These are phyloP conservation scores for Phataginus tricuspis DNA, from an alignment of 2,797 vertebrate species.

Conservation along the genomic window DNA sequence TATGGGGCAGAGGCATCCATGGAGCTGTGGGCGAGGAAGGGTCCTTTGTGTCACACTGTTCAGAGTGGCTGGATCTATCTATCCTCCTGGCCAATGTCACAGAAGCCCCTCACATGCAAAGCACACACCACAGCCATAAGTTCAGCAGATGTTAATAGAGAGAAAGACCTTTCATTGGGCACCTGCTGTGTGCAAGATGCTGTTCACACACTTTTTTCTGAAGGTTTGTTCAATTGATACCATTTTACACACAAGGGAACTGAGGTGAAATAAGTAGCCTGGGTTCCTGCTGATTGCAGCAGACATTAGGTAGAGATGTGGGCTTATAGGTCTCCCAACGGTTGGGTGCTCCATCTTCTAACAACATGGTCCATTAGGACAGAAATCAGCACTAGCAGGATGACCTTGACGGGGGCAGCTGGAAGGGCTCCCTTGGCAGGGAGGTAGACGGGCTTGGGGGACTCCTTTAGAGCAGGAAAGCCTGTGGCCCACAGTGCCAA, in stretches of 20 bases:
- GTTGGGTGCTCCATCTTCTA: neutral
- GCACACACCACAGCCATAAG: neutral
- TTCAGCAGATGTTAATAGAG: neutral
- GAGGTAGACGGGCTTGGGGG: neutral
- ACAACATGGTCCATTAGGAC: too few species aligned
- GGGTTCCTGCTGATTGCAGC: neutral
- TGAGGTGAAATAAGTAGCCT: neutral
- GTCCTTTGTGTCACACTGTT: neutral
- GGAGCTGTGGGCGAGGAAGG: rapidly evolving
- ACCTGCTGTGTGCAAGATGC: rapidly evolving
- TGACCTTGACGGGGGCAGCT: neutral
- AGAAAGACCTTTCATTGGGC: neutral
- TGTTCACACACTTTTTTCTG: neutral
- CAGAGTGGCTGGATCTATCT: neutral
- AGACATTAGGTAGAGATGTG: neutral
- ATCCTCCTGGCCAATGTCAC: neutral
- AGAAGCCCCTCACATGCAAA: neutral
- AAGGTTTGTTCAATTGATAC: neutral
- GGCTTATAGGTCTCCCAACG: neutral
- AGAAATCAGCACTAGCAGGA: neutral
- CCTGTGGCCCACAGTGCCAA: neutral
- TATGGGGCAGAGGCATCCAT: rapidly evolving
- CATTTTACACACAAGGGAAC: neutral
- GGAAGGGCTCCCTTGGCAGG: neutral
- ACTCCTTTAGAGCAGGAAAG: neutral